Evolutionary conservation across 1,140 invertebrate genomes (phyloP), one percentile per base, ranked within the genome.

Genomic region (Macrobrachium rosenbergii): DNA sequence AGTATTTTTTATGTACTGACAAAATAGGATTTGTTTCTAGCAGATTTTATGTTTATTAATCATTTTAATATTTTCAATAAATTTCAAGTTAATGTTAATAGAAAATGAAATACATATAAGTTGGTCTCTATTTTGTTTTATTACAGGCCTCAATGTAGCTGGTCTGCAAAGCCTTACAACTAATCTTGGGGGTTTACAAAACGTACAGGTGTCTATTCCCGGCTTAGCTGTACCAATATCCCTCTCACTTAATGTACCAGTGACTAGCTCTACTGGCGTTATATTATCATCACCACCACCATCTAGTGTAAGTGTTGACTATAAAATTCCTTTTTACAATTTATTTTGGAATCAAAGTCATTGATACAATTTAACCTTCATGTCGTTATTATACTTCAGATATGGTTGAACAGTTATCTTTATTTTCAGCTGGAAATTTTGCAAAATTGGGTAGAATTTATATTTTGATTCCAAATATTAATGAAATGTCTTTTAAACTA

Each of bases 121-220:
- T 21, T 17, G 67, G 14, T 52, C 43, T 17, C 94, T 94, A 19
- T 92, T 94, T 43, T 94, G n/a, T 94, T 91, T 92, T 95, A 17
- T 78, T 64, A 94, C 96, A 92, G 95, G 95, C 89, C 94, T 96
- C 78, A 96, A 96, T 92, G 93, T 96, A 83, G 94, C 95, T 78
- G 95, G 94, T 90, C 93, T 97, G 73, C 95, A 95, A 91, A 93
- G 94, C 14, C 93, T 93, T 6, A 94, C 95, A 91, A 93, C 94
- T 5, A 89, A 88, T 58, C 94, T 96, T 79, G 94, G 95, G 77
- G 95, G 95, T 75, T 92, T 96, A 23, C 95, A 97, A 92, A 96
- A 96, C 92, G 95, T 96, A 77, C 93, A 95, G 92, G 95, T 96
- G 60, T 96, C 96, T 90, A 95, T 96, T 90, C 95, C 95, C 21